These are phyloP conservation scores for Ctena decussata DNA, from an alignment of 2,888 invertebrate species.

Conservation along the genomic window DNA sequence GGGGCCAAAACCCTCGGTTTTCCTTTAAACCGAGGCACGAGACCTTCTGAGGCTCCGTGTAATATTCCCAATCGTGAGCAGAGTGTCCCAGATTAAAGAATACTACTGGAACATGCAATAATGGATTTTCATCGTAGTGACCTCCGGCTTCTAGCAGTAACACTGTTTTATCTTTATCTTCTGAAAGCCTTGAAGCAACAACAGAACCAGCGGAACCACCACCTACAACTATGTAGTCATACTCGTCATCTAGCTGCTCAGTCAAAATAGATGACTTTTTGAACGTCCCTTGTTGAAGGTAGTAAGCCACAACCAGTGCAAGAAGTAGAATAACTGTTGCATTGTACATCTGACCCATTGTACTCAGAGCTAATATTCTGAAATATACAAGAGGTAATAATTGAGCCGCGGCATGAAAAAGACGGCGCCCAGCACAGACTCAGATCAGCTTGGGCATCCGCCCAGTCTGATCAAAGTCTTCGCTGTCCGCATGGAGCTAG, in stretches of 20 bases:
- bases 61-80: conserved; percentile 53
- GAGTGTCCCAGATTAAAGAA: conserved; percentile 52
- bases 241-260: conserved; percentile 27
- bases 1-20: conserved; percentile 47
- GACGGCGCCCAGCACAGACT: no score
- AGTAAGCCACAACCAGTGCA: no score
- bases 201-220: conserved; percentile 50
- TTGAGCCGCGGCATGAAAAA: no score
- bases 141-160: conserved; percentile 59
- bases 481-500: no score
- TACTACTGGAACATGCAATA: conserved; percentile 47
- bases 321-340: no score
- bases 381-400: no score
- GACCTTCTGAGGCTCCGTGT: conserved; percentile 51
- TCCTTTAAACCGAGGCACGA: conserved; percentile 42
- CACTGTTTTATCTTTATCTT: conserved; percentile 40
- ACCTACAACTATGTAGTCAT: conserved; percentile 59
- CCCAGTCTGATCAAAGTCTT: no score
- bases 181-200: conserved; percentile 56
- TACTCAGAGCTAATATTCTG: no score
- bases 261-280: conserved; percentile 37
- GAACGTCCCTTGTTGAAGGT: background rate
- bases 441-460: no score
- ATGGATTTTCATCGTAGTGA: conserved; percentile 35
- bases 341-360: no score